A percentile compares a stretch with the other conserved stretches of the same genome.
Conservation (phyloP, 2,113 vertebrate genomes). For the Otocyon megalotis region DNA sequence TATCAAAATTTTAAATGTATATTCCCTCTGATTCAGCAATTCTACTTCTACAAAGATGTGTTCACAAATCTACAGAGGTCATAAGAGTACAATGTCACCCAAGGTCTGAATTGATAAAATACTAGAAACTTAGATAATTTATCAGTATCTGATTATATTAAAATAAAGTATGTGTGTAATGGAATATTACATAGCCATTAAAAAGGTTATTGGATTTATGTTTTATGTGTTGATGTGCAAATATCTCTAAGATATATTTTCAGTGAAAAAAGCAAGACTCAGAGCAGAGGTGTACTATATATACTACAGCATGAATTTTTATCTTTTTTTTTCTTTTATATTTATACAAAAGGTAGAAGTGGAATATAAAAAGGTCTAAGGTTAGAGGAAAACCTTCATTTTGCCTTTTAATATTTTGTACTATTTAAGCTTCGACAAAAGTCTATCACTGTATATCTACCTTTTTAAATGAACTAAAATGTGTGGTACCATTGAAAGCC, state of each 20-base stretch:
- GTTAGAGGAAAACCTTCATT: neutral
- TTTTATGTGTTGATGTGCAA: neutral
- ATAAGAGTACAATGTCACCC: neutral
- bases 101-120: neutral
- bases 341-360: neutral
- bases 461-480: neutral
- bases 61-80: neutral
- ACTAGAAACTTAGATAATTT: neutral
- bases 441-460: neutral
- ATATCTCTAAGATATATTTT: neutral
- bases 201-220: neutral
- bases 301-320: neutral
- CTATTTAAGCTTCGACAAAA: neutral
- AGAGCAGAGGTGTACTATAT: neutral
- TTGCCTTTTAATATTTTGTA: neutral
- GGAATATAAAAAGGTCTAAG: neutral
- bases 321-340: neutral
- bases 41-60: neutral
- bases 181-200: neutral
- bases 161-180: neutral
- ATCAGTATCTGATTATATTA: neutral
- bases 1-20: neutral
- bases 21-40: neutral
- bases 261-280: neutral
- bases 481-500: neutral